Base-by-base conservation (phyloP, 2,888 invertebrate species). In the Drosophila subquinaria region DNA sequence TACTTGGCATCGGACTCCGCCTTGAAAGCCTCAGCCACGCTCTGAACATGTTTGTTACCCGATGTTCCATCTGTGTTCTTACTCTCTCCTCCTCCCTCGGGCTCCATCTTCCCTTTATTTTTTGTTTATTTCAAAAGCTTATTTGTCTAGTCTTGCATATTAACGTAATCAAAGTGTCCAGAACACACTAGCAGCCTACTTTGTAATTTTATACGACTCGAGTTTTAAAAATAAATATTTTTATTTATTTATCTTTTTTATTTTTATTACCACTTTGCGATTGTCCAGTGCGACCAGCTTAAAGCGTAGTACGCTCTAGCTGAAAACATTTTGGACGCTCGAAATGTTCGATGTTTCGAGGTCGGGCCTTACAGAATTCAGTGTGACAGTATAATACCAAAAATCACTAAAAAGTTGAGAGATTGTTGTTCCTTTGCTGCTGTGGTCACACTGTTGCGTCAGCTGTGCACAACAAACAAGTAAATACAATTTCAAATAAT, bases 1-100 rank as follows among this genome's bases (percentile, higher is more conserved):
- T 93, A 93, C 71, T 92, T 92, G 52, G 83, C 72, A 81, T 93
- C 93, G 36, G 92, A 92, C 17, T 92, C 92, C 20, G 81, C 71
- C 47, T 77, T 73, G 10, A 82, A 76, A 2, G 67, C n/a, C 51
- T 74, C 74, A 23, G 20, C 15, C n/a, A 76, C 4, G 8, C 35
- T 61, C 10, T 61, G 63, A 6, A 17, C 30, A 17, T 11, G 13
- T 55, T 62, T 64, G 8, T 10, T 33, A 4, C 35, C 23, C 6
- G 23, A 5, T 15, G 43, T 15, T 6, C 20, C 38, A 43, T 43
- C 38, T 15, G 53, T 38, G 13, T 35, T 17, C 13, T 23, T 17
- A 45, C 59, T 17, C 42, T 57, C 57, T 59, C 17, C 66, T 55
- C 27, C 66, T 55, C 27, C 60, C 38, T 35, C 63, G 55, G 43